Percentiles rank a stretch among this genome's conserved stretches.
Conservation (phyloP, 2,888 invertebrate species). For the Leucophora obtusa region DNA sequence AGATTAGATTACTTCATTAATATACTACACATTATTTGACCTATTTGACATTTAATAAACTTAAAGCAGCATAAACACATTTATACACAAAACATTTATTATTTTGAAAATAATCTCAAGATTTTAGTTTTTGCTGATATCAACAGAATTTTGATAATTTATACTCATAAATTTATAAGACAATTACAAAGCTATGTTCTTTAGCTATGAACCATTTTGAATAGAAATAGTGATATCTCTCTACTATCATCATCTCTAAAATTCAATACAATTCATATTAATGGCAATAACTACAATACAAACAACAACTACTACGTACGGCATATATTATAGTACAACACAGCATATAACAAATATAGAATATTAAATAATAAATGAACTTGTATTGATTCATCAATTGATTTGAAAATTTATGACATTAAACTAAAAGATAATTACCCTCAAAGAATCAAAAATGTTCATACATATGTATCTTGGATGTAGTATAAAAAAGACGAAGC, state of each 20-base stretch:
- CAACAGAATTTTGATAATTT: slow-evolving; percentile 56
- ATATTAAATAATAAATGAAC: slow-evolving; percentile 40
- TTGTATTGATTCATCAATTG: slow-evolving; percentile 52
- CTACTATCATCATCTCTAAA: background rate
- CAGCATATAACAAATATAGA: background rate
- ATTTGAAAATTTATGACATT: slow-evolving; percentile 54
- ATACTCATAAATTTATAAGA: slow-evolving; percentile 38
- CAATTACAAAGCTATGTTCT: slow-evolving; percentile 31
- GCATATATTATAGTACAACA: background rate
- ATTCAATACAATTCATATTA: slow-evolving; percentile 4
- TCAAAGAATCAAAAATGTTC: background rate
- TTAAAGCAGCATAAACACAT: background rate
- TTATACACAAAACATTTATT: slow-evolving; percentile 33
- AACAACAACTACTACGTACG: slow-evolving; percentile 6
- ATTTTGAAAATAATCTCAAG: slow-evolving; percentile 43
- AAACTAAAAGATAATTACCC: slow-evolving; percentile 40
- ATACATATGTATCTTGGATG: too few species aligned
- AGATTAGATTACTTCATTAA: too few species aligned
- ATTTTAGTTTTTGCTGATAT: slow-evolving; percentile 53
- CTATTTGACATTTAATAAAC: slow-evolving; percentile 3
- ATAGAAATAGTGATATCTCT: background rate
- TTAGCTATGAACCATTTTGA: slow-evolving; percentile 24
- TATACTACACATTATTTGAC: background rate
- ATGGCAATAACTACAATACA: background rate
- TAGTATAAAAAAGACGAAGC: background rate